These are phyloP conservation scores for Corythaixoides concolor DNA, from an alignment of 2,113 vertebrate genomes.

Conservation along the genomic window DNA sequence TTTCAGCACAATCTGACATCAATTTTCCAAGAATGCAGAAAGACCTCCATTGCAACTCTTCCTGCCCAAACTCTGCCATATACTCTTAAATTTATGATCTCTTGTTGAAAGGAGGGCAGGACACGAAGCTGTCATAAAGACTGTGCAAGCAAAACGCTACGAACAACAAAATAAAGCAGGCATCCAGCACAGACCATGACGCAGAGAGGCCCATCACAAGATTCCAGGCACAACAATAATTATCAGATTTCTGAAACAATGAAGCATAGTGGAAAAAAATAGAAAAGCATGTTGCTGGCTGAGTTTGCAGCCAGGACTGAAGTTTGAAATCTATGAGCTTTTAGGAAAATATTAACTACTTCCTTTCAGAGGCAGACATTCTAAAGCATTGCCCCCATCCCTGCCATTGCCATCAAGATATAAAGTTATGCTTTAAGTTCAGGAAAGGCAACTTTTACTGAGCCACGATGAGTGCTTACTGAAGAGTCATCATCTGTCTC, in stretches of 20 bases:
- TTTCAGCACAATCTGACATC: not conserved
- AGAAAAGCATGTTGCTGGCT: not conserved
- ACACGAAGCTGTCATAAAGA: not conserved
- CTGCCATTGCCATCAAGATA: not conserved
- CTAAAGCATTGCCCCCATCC: not conserved
- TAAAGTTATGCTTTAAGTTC: not conserved
- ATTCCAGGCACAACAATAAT: not conserved
- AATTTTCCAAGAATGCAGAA: not conserved
- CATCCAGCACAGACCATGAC: not conserved
- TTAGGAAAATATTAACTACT: constrained; percentile 1
- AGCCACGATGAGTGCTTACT: not conserved
- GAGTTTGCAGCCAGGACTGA: not conserved
- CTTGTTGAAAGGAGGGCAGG: not conserved
- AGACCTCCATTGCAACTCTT: not conserved
- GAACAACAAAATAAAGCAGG: not conserved
- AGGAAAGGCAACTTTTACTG: not conserved
- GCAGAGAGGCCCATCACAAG: not conserved
- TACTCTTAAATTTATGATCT: not conserved
- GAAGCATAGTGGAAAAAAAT: not conserved
- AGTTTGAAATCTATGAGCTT: not conserved
- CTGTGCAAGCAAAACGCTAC: not conserved
- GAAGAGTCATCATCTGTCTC: not conserved
- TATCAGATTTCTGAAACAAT: constrained; percentile 13
- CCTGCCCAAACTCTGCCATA: not conserved
- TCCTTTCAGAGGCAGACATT: not conserved